Percentiles rank a stretch among this genome's conserved stretches.
These are phyloP conservation scores for Omphaloscelis lunosa DNA, from an alignment of 2,888 invertebrate species.

Conservation along the genomic window DNA sequence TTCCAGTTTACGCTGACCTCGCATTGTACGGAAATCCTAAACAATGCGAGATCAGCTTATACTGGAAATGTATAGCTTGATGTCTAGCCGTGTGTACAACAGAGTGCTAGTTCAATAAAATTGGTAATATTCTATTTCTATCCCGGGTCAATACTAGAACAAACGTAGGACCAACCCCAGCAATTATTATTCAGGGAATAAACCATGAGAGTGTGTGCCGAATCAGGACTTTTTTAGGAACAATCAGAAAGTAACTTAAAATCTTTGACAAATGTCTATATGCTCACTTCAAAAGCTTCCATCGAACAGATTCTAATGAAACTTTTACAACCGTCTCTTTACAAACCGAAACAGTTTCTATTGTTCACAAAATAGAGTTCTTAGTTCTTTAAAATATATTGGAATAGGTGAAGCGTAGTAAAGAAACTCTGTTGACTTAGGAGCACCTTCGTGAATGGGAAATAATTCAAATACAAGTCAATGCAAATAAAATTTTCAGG, in stretches of 20 bases:
- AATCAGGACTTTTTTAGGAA: background rate
- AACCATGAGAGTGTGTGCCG: background rate
- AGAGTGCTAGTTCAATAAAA: background rate
- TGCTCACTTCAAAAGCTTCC: slow-evolving; percentile 37
- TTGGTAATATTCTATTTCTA: too few species aligned
- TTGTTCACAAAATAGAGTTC: background rate
- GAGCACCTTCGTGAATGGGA: slow-evolving; percentile 56
- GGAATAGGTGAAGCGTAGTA: slow-evolving; percentile 30
- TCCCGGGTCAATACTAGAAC: background rate
- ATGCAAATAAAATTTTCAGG: slow-evolving; percentile 58
- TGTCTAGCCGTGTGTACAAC: too few species aligned
- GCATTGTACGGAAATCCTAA: too few species aligned
- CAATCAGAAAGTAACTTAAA: slow-evolving; percentile 31
- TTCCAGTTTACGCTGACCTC: too few species aligned
- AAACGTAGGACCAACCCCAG: background rate
- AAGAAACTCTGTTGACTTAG: slow-evolving; percentile 61
- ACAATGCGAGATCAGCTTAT: too few species aligned
- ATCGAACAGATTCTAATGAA: slow-evolving; percentile 41
- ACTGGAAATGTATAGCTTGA: too few species aligned
- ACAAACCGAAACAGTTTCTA: slow-evolving; percentile 7
- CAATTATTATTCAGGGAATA: slow-evolving; percentile 8
- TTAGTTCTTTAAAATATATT: slow-evolving; percentile 6
- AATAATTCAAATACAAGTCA: slow-evolving; percentile 56
- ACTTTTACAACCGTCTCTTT: slow-evolving; percentile 8
- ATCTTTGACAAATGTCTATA: slow-evolving; percentile 47